Conservation (phyloP, 2,888 invertebrate genomes). For the Stenchaetothrips biformis region DNA sequence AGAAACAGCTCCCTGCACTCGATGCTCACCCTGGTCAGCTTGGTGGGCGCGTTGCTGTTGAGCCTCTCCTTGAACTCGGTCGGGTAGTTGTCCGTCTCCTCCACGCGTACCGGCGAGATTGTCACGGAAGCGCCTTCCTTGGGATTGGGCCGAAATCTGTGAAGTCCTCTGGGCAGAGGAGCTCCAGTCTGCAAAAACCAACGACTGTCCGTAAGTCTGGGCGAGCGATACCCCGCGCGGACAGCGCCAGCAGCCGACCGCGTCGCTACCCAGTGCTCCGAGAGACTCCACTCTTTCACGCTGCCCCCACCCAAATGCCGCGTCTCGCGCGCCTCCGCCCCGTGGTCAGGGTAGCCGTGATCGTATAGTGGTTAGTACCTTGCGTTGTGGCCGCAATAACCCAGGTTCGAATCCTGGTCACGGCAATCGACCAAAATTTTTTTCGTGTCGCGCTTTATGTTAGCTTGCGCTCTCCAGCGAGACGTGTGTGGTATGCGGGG, state of each 20-base stretch:
- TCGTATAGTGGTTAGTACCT: slow-evolving; percentile 71
- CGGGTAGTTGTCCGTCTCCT: neutral
- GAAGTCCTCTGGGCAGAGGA: neutral
- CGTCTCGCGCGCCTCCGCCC: neutral
- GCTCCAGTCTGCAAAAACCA: neutral
- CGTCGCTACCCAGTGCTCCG: neutral
- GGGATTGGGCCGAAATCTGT: neutral
- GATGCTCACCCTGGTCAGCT: neutral
- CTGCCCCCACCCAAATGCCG: neutral
- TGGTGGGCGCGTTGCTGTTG: neutral
- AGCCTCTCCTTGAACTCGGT: neutral
- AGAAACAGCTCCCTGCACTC: no score
- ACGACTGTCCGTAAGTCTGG: neutral
- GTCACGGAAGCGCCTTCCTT: neutral
- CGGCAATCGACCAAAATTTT: slow-evolving; percentile 47
- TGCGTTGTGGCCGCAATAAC: slow-evolving; percentile 74
- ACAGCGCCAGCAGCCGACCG: neutral
- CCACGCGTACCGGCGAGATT: neutral
- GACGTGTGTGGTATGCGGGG: neutral
- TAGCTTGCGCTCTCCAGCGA: neutral
- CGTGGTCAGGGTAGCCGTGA: slow-evolving; percentile 52
- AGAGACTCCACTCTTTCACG: neutral
- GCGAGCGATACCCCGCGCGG: neutral
- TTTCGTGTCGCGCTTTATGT: neutral
- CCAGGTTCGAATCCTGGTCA: slow-evolving; percentile 73